Base-by-base conservation (phyloP, 2,888 invertebrate genomes). In the Clanis bilineata region DNA sequence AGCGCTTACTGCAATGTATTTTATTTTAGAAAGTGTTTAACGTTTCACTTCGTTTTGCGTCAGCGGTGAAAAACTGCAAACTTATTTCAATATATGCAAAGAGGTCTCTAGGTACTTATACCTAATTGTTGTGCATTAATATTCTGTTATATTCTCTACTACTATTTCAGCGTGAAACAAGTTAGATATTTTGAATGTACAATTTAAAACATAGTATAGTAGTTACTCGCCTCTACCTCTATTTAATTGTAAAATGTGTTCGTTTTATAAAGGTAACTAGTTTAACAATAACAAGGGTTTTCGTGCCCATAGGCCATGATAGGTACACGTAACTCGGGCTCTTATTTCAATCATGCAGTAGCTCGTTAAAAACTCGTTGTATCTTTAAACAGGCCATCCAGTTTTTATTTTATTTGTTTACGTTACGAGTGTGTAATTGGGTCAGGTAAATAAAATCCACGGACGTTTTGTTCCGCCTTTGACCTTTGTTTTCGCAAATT, bases 21-120 rank as follows among this genome's bases (percentile, higher is more conserved):
- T 51, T 25, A 51, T 51, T 51, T 51, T 32, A 32, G 51, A 51
- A 51, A 51, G 28, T 28, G 47, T 47, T 51, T 32, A 10, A 32
- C 9, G 32, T 51, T 51, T 51, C 21, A 32, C 28, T 28, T 18
- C 9, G 15, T 28, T 32, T 32, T 28, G 12, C 51, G 32, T 32
- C 32, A 28, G 28, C 18, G 9, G 10, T 18, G 45, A 28, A 51
- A 51, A 28, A 28, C 9, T 18, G 32, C 18, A 10, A 32, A 32
- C 28, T 9, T 15, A 3, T 18, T 32, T 15, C 28, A n/a, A 22
- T 22, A 28, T 1, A 32, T 51, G 51, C n/a, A 32, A 32, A 32
- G 5, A 7, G 1, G 15, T 18, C 18, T 18, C 4, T n/a, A n/a
- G n/a, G n/a, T n/a, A n/a, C n/a, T n/a, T n/a, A n/a, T n/a, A n/a